These are phyloP conservation scores for Cephus cinctus DNA, from an alignment of 1,140 invertebrate genomes.

Conservation along the genomic window DNA sequence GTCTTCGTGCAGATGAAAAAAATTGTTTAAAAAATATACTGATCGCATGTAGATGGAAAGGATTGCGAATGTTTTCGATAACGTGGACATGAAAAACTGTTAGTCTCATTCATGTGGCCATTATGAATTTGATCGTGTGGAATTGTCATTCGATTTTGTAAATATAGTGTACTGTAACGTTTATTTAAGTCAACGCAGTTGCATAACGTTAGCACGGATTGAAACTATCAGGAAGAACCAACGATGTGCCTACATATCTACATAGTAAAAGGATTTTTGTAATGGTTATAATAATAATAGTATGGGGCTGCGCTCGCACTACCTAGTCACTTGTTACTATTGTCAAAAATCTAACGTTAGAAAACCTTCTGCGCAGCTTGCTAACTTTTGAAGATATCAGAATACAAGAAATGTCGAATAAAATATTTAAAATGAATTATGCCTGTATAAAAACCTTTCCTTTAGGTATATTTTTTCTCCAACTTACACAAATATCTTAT, in stretches of 20 bases:
- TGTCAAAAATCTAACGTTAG: conserved; percentile 37
- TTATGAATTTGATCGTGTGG: too few species aligned
- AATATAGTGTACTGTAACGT: conserved; percentile 31
- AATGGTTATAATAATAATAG: conserved; percentile 21
- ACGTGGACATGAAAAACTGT: background rate
- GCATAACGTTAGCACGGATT: conserved; percentile 37
- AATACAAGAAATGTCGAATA: conserved; percentile 50
- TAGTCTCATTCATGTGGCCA: conserved; percentile 16
- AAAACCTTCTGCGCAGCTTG: conserved; percentile 39
- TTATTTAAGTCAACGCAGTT: conserved; percentile 24
- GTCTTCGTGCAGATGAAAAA: background rate
- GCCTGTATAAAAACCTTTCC: too few species aligned
- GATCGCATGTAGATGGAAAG: too few species aligned
- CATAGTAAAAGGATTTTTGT: conserved; percentile 18
- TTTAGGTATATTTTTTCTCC: too few species aligned
- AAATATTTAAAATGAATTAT: conserved; percentile 35
- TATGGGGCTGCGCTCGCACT: conserved; percentile 40
- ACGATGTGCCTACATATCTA: conserved; percentile 43
- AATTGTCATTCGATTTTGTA: conserved; percentile 35
- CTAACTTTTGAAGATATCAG: conserved; percentile 32
- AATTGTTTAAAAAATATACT: background rate
- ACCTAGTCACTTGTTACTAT: conserved; percentile 53
- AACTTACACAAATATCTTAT: background rate
- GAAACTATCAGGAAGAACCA: conserved; percentile 28
- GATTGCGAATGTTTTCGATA: too few species aligned